Evolutionary conservation across 2,888 invertebrate species (phyloP).

Genomic region (Labia minor): DNA sequence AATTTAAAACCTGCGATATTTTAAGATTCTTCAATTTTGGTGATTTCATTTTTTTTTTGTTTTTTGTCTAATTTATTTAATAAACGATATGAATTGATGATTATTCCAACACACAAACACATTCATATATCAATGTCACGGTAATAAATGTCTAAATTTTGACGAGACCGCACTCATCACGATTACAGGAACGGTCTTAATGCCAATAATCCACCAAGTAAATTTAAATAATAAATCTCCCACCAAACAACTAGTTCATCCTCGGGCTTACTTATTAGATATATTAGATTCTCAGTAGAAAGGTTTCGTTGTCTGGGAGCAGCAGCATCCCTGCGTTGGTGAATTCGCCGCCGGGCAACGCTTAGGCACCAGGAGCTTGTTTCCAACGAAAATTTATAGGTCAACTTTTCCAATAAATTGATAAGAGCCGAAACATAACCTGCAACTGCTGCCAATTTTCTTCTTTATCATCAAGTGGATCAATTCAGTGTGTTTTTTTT

Average conservation of each 20-base stretch:
- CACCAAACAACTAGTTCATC: neutral
- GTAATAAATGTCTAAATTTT: neutral
- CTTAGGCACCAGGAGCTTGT: neutral
- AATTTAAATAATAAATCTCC: slow-evolving; percentile 5
- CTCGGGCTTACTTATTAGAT: neutral
- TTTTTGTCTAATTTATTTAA: too few species aligned
- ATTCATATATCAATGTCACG: neutral
- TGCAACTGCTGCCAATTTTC: slow-evolving; percentile 1
- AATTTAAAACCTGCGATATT: too few species aligned
- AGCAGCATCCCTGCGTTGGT: neutral
- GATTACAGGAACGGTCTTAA: neutral
- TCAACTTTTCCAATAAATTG: neutral
- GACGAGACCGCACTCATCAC: neutral
- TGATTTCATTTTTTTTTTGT: too few species aligned
- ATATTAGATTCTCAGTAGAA: too few species aligned
- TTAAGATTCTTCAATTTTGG: too few species aligned
- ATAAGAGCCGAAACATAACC: neutral
- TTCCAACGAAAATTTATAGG: neutral
- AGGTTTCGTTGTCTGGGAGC: neutral
- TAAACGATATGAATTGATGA: too few species aligned
- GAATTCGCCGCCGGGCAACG: neutral
- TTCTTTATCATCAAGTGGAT: neutral
- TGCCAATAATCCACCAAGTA: neutral
- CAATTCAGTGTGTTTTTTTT: neutral
- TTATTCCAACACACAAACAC: too few species aligned